Evolutionary conservation across 2,888 invertebrate genomes (phyloP), one percentile per base, ranked within the genome.

Genomic region (Heterodera filipjevi): DNA sequence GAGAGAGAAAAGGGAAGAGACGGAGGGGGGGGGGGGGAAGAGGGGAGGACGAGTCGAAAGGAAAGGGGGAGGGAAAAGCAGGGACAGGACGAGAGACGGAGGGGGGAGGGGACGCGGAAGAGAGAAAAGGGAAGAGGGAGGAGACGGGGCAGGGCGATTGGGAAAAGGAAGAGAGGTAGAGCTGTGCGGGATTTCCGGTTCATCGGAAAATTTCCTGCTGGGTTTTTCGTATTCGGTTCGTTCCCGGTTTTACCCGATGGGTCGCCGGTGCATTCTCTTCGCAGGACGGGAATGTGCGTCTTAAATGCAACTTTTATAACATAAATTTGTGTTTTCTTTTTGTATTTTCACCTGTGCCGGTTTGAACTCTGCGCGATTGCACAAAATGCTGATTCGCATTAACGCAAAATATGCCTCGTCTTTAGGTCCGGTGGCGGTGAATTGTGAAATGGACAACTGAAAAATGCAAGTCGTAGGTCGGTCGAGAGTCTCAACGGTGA

Each of bases 361-460:
- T 90, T 97, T 97, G 92, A 98, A 99, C 91, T 97, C 97, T 84
- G 98, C 98, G 86, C 97, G 93, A 91, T 97, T 98, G 92, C 98
- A 99, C 81, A 98, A 93, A 82, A 95, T 94, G 64, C 96, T 95
- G 90, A 96, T 94, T 89, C 96, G 93, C 76, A 96, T 94, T 81
- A 99, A 92, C 77, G 95, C 92, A 59, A 66, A 70, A 44, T 81
- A 73, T 19, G 82, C 81, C 32, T 82, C 82, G 14, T 77, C 80
- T 46, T n/a, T 75, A 14, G 75, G 75, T 3, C 75, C 75, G 46
- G 75, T 75, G 30, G 66, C 66, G 32, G 33, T 33, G 59, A 75
- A 75, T 59, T 53, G 66, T 3, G 66, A 66, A 35, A 75, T 75
- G 66, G 75, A 66, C 44, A 35, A 30, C 75, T 75, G 14, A 12